A percentile compares a stretch with the other conserved stretches of the same genome.
Evolutionary conservation across 2,888 invertebrate species (phyloP).

Genomic region (Helleia helle): DNA sequence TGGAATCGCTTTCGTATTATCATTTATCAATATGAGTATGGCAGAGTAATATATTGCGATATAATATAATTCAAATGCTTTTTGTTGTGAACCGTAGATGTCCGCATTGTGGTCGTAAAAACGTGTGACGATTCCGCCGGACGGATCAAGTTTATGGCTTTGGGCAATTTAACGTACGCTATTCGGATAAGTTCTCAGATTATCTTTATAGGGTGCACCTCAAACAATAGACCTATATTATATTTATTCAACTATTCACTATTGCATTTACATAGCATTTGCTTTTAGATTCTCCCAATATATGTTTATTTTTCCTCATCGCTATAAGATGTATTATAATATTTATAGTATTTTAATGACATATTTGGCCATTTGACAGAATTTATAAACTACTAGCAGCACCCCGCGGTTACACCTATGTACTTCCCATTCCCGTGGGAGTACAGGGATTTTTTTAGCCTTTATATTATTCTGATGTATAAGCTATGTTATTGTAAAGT

Average conservation of each 20-base stretch:
- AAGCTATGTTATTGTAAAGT: too few relatives aligned
- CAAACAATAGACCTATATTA: slow-evolving; percentile 17
- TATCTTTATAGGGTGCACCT: slow-evolving; percentile 22
- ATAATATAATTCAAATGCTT: not conserved
- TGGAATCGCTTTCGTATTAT: not conserved
- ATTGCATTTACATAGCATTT: not conserved
- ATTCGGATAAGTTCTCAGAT: slow-evolving; percentile 19
- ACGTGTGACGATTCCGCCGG: slow-evolving; percentile 36
- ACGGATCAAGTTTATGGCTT: slow-evolving; percentile 32
- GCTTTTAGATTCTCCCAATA: too few relatives aligned
- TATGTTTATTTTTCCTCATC: too few relatives aligned
- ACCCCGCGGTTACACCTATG: too few relatives aligned
- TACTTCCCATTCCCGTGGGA: too few relatives aligned
- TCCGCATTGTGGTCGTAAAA: slow-evolving; percentile 31
- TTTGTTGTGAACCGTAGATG: slow-evolving; percentile 15
- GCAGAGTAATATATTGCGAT: not conserved
- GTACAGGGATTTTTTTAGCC: too few relatives aligned
- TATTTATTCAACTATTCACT: slow-evolving; percentile 7
- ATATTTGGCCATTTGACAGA: too few relatives aligned
- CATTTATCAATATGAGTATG: not conserved
- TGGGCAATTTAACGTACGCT: slow-evolving; percentile 22
- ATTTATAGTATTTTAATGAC: too few relatives aligned
- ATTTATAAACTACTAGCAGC: too few relatives aligned
- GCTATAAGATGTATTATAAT: too few relatives aligned
- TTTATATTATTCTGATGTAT: too few relatives aligned